Conservation (phyloP, 1,140 invertebrate genomes). For the Drosophila carrolli region DNA sequence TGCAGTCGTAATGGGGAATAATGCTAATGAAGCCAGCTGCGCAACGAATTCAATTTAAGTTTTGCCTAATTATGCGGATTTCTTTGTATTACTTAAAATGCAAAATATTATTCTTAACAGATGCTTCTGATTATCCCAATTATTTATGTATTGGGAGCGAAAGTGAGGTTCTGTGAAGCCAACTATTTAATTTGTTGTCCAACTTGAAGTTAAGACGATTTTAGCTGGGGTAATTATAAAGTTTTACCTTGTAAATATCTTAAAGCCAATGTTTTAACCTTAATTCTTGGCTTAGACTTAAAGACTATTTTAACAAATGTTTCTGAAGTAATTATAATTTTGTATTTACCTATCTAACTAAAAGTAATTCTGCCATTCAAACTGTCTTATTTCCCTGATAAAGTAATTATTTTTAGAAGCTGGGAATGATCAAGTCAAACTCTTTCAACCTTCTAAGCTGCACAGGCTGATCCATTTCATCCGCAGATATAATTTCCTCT, state of each 20-base stretch:
- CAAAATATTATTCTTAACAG: constrained; percentile 1
- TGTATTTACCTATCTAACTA: too few species aligned
- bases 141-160: background rate
- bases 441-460: constrained; percentile 17
- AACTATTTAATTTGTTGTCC: too few species aligned
- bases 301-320: too few species aligned
- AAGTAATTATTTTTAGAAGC: background rate
- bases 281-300: too few species aligned
- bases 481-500: constrained; percentile 46
- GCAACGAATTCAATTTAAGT: constrained; percentile 35
- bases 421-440: background rate
- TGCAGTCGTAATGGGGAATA: constrained; percentile 28
- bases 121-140: background rate
- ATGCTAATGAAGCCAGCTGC: constrained; percentile 33
- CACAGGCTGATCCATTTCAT: constrained; percentile 34
- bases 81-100: background rate
- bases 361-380: too few species aligned
- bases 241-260: too few species aligned
- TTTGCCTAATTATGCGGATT: constrained; percentile 25
- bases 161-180: too few species aligned
- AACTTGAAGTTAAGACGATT: too few species aligned
- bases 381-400: background rate
- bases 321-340: too few species aligned
- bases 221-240: too few species aligned
- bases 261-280: too few species aligned